Base-by-base conservation (phyloP, 2,113 vertebrate genomes). In the Salvelinus alpinus region DNA sequence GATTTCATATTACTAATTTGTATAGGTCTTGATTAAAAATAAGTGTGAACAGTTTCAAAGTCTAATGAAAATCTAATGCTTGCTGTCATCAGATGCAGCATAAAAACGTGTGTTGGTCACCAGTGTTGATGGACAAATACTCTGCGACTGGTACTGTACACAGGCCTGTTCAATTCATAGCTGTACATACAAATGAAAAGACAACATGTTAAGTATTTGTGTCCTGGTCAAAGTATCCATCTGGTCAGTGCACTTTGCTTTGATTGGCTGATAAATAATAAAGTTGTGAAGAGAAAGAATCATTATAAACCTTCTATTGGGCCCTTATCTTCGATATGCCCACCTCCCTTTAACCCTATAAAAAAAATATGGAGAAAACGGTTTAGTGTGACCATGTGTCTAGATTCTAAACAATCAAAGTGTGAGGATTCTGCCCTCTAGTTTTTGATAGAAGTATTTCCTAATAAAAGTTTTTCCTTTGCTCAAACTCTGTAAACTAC, bases 241-340 rank as follows among this genome's bases (percentile, higher is more conserved):
- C 70, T 86, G 79, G 81, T 91, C 91, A 92, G 92, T 91, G 91
- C 92, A 91, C 86, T 87, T 86, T 83, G 88, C 88, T 89, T 88
- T 82, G 78, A 84, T 88, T 89, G 83, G 87, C 87, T 91, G 87
- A 87, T 86, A 86, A 89, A 89, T 88, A 88, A 87, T 78, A 71
- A 85, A 81, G 64, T 80, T 77, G 82, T 76, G 25, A 34, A 73
- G 9, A 18, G 14, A 44, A 34, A 3, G 47, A 68, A 34, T 54
- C 22, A 73, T 24, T 64, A 44, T 38, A 48, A 29, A n/a, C 8
- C 24, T 68, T 9, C 31, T 13, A 54, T 25, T 4, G 24, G 34
- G 59, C 71, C 69, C 47, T 31, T 62, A 54, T 72, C 71, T 83
- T 75, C 72, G 66, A 84, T 70, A 64, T 72, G 74, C 78, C 71